These are phyloP conservation scores for Athalia cordata DNA, from an alignment of 2,888 invertebrate genomes.

Conservation along the genomic window DNA sequence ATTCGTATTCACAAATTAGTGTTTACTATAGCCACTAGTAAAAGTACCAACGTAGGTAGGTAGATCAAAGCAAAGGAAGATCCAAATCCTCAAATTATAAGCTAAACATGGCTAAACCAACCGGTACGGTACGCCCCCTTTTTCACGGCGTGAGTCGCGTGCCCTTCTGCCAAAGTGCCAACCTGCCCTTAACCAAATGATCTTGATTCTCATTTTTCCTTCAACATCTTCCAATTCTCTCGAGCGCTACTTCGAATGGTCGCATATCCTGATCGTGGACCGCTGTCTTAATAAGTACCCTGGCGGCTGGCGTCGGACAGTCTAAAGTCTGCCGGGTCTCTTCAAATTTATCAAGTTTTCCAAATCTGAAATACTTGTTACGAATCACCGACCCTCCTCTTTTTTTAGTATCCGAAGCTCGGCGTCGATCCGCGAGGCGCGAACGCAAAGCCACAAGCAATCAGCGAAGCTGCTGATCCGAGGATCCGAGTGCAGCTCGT, in stretches of 20 bases:
- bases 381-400: neutral
- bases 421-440: too few species aligned
- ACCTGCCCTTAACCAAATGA: neutral
- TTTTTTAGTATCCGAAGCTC: neutral
- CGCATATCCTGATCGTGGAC: too few species aligned
- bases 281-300: too few species aligned
- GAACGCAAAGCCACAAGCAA: too few species aligned
- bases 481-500: neutral
- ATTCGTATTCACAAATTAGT: constrained; percentile 52
- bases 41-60: neutral
- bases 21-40: neutral
- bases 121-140: constrained; percentile 43
- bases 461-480: too few species aligned
- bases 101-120: constrained; percentile 1
- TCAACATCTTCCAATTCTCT: too few species aligned
- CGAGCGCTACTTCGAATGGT: too few species aligned
- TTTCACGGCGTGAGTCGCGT: neutral
- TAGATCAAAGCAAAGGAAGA: constrained; percentile 46
- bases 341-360: too few species aligned
- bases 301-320: too few species aligned
- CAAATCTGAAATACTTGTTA: too few species aligned
- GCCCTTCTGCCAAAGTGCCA: neutral
- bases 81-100: constrained; percentile 53
- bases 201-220: too few species aligned
- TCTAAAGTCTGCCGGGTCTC: too few species aligned